phyloP scores from a whole-genome alignment of 2,113 vertebrate species.

The Chamaetylas fuelleborni region DNA sequence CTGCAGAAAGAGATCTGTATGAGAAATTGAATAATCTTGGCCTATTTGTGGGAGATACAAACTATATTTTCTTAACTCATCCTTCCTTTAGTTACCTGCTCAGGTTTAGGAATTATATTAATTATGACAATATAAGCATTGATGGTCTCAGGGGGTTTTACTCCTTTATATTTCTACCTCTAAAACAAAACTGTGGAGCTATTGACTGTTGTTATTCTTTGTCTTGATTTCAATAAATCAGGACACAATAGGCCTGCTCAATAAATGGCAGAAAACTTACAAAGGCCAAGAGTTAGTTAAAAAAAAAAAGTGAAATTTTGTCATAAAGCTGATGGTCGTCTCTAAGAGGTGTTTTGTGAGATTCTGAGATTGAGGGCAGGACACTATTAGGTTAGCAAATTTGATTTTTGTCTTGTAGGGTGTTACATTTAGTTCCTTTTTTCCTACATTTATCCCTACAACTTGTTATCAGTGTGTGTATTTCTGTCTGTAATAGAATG shows the following conservation, averaged over 20 bases:
- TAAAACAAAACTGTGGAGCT: not conserved
- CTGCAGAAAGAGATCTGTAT: not conserved
- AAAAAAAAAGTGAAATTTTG: not conserved
- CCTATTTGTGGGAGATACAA: not conserved
- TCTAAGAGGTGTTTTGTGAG: not conserved
- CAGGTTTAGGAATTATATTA: not conserved
- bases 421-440: not conserved
- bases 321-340: not conserved
- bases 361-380: not conserved
- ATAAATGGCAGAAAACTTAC: not conserved
- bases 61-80: not conserved
- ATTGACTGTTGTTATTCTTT: not conserved
- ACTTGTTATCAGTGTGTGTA: not conserved
- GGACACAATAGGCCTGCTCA: not conserved
- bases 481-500: not conserved
- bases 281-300: not conserved
- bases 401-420: not conserved
- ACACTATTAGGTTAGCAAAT: not conserved
- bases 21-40: not conserved
- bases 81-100: not conserved
- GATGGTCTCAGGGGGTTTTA: not conserved
- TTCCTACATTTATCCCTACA: not conserved
- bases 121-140: not conserved
- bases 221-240: not conserved
- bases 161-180: not conserved